Conservation (phyloP, 2,113 vertebrate species). For the Salvator merianae region DNA sequence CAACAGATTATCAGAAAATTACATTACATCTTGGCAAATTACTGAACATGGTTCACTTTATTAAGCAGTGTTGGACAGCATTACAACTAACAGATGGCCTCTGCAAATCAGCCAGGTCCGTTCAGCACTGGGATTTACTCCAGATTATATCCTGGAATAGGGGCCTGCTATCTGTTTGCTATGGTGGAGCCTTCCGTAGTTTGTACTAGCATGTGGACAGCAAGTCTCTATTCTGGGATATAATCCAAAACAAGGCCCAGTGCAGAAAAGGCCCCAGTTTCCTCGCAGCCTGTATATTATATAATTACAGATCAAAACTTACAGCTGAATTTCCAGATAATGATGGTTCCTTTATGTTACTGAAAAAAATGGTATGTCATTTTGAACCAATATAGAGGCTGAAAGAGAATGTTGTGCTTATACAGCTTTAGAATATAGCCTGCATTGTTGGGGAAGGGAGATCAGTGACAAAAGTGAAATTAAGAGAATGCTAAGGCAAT, state of each 20-base stretch:
- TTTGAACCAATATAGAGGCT: conserved; percentile 56
- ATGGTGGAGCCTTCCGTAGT: too few species aligned
- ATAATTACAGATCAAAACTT: not conserved
- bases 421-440: conserved; percentile 79
- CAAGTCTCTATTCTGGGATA: too few species aligned
- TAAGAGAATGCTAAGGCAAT: conserved; percentile 75
- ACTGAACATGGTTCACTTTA: not conserved
- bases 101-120: too few species aligned
- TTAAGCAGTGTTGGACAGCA: not conserved
- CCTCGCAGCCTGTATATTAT: not conserved
- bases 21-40: not conserved
- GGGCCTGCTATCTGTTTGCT: too few species aligned
- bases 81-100: conserved; percentile 11
- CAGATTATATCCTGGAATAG: too few species aligned
- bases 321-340: not conserved
- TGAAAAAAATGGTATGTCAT: conserved; percentile 43
- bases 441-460: conserved; percentile 47
- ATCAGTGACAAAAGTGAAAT: conserved; percentile 51
- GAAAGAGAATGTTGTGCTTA: conserved; percentile 82
- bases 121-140: too few species aligned
- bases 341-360: conserved; percentile 28
- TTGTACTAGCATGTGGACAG: too few species aligned
- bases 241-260: too few species aligned
- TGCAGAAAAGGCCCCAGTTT: too few species aligned
- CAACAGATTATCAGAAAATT: not conserved